A percentile compares a stretch with the other conserved stretches of the same genome.
Conservation (phyloP, 2,888 invertebrate genomes). For the Lymantria dispar region DNA sequence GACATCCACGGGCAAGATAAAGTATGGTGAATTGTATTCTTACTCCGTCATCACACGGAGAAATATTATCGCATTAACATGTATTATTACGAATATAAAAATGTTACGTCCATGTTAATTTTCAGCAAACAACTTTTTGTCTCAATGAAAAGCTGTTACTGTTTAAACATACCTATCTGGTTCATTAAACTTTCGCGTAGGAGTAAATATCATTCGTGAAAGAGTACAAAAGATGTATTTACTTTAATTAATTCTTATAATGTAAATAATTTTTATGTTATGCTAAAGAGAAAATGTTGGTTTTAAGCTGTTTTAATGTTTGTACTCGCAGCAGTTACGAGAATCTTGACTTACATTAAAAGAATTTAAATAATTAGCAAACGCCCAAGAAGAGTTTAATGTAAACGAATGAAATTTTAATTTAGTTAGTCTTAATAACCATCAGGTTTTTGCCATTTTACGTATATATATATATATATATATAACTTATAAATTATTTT, state of each 20-base stretch:
- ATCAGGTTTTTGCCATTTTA: neutral
- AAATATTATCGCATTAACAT: neutral
- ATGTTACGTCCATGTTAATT: neutral
- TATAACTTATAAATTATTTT: too few species aligned
- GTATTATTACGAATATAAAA: neutral
- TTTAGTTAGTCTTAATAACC: neutral
- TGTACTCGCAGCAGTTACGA: neutral
- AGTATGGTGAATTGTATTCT: too few species aligned
- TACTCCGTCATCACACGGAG: too few species aligned
- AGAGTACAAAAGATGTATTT: neutral
- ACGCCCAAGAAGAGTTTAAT: neutral
- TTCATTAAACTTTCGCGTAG: neutral
- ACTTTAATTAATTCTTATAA: neutral
- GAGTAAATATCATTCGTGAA: neutral
- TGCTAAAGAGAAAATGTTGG: neutral
- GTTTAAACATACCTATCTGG: neutral
- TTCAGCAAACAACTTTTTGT: neutral
- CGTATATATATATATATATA: too few species aligned
- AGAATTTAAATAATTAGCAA: neutral
- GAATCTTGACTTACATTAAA: neutral
- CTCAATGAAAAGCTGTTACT: neutral
- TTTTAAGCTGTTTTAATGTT: neutral
- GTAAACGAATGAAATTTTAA: neutral
- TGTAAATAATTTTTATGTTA: neutral
- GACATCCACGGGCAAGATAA: too few species aligned